phyloP scores from a whole-genome alignment of 2,113 vertebrate species.

The Pavo muticus region DNA sequence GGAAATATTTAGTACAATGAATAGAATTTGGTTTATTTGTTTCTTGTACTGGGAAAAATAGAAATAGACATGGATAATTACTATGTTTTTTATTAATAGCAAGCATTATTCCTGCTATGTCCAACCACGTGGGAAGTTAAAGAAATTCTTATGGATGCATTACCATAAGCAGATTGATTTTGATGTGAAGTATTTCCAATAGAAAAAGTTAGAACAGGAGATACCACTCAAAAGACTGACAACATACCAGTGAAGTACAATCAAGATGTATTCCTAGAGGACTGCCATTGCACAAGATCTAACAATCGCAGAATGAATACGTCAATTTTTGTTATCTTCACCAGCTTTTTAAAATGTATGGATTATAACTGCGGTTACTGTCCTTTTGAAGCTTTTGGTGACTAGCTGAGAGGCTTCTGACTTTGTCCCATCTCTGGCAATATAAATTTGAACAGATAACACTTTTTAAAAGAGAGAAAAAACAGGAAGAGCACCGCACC shows the following conservation, averaged over 20 bases:
- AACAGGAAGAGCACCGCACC: slow-evolving; percentile 74
- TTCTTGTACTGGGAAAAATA: background rate
- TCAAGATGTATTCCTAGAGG: background rate
- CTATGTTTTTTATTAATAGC: background rate
- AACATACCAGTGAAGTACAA: background rate
- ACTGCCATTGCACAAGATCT: background rate
- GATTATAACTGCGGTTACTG: background rate
- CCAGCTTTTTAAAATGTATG: background rate
- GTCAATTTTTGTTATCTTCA: background rate
- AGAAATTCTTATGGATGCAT: background rate
- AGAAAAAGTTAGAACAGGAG: background rate
- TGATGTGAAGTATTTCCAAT: background rate
- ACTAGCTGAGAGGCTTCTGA: background rate
- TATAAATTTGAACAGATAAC: background rate
- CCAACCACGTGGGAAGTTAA: background rate
- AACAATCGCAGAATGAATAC: background rate
- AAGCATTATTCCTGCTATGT: background rate
- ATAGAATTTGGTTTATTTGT: background rate
- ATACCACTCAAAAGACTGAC: background rate
- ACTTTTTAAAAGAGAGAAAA: background rate
- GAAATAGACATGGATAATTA: background rate
- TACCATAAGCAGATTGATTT: background rate
- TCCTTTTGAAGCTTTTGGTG: background rate
- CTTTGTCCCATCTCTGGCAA: background rate
- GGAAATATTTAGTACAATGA: background rate